These are phyloP conservation scores for Rhorus exstirpatorius DNA, from an alignment of 2,888 invertebrate species.

Conservation along the genomic window DNA sequence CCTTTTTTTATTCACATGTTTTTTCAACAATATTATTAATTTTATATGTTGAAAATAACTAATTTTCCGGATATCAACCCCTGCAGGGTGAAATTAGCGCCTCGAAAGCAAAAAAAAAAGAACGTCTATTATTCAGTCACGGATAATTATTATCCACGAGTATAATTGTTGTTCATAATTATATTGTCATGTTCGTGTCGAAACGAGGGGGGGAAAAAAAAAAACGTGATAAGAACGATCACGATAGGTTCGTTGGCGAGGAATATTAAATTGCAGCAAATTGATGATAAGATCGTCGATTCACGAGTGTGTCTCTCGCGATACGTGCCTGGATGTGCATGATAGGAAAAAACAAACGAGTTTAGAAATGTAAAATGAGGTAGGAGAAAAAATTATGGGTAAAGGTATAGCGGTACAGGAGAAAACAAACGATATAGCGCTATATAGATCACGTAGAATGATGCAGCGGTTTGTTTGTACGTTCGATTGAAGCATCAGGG, in stretches of 20 bases:
- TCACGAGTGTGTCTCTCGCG: background rate
- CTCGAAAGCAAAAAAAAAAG: no score
- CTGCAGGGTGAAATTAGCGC: no score
- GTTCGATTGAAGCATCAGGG: slow-evolving; percentile 61
- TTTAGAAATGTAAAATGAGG: background rate
- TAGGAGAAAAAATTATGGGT: background rate
- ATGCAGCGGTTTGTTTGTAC: slow-evolving; percentile 57
- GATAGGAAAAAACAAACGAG: background rate
- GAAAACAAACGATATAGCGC: slow-evolving; percentile 46
- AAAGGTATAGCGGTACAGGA: background rate
- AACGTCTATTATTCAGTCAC: no score
- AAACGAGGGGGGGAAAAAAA: no score
- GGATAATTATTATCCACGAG: no score
- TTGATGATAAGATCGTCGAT: slow-evolving; percentile 6
- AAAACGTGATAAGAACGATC: background rate
- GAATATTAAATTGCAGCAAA: background rate
- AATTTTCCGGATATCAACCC: no score
- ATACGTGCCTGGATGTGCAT: background rate
- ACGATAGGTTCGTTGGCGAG: background rate
- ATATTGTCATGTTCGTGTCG: no score
- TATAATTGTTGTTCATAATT: no score
- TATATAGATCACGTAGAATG: slow-evolving; percentile 32
- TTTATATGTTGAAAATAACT: no score
- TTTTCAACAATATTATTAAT: no score
- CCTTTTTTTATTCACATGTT: no score